Conservation (phyloP, 2,797 vertebrate genomes). For the Sebastolobus altivelis region DNA sequence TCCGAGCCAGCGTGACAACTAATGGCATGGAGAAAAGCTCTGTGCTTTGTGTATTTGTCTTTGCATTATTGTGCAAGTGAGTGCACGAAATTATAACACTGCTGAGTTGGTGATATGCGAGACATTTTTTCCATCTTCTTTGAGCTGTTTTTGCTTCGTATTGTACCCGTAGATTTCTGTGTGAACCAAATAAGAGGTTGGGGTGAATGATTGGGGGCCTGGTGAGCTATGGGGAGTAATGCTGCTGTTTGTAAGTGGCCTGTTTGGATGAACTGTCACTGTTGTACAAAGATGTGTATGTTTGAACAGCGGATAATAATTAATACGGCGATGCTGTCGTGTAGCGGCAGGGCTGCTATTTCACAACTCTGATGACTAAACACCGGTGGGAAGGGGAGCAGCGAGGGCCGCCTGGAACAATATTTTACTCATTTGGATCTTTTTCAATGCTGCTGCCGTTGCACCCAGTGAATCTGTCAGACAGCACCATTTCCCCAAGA, state of each 20-base stretch:
- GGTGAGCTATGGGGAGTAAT: constrained; percentile 88
- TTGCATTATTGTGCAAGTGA: constrained; percentile 56
- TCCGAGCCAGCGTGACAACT: constrained; percentile 81
- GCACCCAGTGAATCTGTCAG: constrained; percentile 89
- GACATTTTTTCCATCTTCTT: constrained; percentile 80
- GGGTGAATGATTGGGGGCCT: constrained; percentile 69
- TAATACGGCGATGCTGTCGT: constrained; percentile 90
- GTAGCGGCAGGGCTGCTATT: constrained; percentile 89
- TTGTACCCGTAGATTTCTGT: constrained; percentile 77
- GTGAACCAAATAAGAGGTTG: constrained; percentile 83
- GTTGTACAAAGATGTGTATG: constrained; percentile 93
- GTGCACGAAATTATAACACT: constrained; percentile 50
- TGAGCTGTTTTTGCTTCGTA: constrained; percentile 65
- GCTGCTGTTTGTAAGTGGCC: constrained; percentile 92
- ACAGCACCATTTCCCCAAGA: constrained; percentile 78
- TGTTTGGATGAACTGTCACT: constrained; percentile 95
- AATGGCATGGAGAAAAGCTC: constrained; percentile 75
- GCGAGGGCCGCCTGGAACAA: constrained; percentile 84
- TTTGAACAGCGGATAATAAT: constrained; percentile 94
- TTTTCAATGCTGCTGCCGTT: constrained; percentile 82
- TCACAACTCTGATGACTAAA: constrained; percentile 91
- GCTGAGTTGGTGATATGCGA: constrained; percentile 78
- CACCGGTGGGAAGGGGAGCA: constrained; percentile 80
- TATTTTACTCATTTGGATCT: constrained; percentile 92
- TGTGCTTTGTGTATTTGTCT: constrained; percentile 83